Base-by-base conservation (phyloP, 2,797 vertebrate genomes). In the Gadopsis marmoratus region DNA sequence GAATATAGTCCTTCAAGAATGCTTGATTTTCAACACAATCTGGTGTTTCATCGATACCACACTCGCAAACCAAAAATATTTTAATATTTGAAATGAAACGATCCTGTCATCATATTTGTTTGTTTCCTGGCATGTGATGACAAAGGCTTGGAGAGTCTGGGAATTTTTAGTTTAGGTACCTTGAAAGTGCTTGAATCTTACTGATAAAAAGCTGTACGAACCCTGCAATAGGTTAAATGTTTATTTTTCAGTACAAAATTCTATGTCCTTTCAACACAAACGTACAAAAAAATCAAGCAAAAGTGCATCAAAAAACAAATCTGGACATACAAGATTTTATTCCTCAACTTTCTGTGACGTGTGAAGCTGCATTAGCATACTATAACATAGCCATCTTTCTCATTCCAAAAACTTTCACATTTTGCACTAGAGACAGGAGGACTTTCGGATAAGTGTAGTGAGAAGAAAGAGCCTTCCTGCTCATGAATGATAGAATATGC, bases 401-500 rank as follows among this genome's bases (percentile, higher is more conserved):
- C 7, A 4, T 37, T 78, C 35, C 16, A 64, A 54, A 51, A 51
- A 41, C 35, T 83, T 64, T 58, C 50, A 9, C 13, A 31, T 64
- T 81, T 77, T 53, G n/a, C 53, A 45, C 47, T 11, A 35, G 12
- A 21, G 19, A 78, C 55, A 48, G 77, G 76, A 77, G 76, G 68
- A 84, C 39, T 74, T 54, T 65, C 67, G 64, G 50, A 82, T 55
- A 53, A 68, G 74, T 16, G 26, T 26, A 41, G 31, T 1, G 33
- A 14, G 31, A 64, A 63, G 45, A 76, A 54, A 50, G 21, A 68
- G 37, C 41, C 23, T 58, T 41, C n/a, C 71, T 58, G 45, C 5
- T 78, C 81, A 71, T 67, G 58, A 84, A 81, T 90, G 89, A 88
- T 88, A 77, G 79, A 90, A 82, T 89, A 71, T 81, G 87, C 81